Evolutionary conservation across 1,140 invertebrate genomes (phyloP).

Genomic region (Campoletis sonorensis): DNA sequence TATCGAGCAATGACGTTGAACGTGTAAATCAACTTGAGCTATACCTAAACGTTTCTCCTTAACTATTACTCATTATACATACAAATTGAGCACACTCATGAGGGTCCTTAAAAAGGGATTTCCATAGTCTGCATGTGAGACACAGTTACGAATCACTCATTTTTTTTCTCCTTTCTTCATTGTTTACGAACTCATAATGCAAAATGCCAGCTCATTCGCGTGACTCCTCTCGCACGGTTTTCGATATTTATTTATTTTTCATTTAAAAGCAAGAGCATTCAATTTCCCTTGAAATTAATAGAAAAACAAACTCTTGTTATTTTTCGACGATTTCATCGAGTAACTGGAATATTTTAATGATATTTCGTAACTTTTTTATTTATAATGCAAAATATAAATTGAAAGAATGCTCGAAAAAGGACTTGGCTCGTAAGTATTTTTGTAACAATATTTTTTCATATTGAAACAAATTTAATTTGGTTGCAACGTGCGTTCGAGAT

Average conservation of each 20-base stretch:
- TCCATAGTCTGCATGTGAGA: background rate
- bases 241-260: too few relatives aligned
- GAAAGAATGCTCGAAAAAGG: too few relatives aligned
- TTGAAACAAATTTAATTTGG: too few relatives aligned
- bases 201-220: conserved; percentile 4
- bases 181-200: background rate
- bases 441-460: too few relatives aligned
- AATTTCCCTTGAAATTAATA: background rate
- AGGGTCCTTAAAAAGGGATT: conserved; percentile 7
- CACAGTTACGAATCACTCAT: background rate
- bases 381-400: too few relatives aligned
- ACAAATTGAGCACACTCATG: background rate
- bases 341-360: too few relatives aligned
- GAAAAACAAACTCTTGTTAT: too few relatives aligned
- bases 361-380: too few relatives aligned
- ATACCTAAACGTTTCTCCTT: conserved; percentile 1
- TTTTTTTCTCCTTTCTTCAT: background rate
- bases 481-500: background rate
- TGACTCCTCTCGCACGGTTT: background rate
- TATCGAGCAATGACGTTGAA: background rate
- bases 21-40: background rate
- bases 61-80: conserved; percentile 12
- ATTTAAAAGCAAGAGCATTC: too few relatives aligned
- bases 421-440: too few relatives aligned
- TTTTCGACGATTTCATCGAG: too few relatives aligned